These are phyloP conservation scores for Luidia sarsii DNA, from an alignment of 53 echinoderm and acorn worm genomes.

Conservation along the genomic window DNA sequence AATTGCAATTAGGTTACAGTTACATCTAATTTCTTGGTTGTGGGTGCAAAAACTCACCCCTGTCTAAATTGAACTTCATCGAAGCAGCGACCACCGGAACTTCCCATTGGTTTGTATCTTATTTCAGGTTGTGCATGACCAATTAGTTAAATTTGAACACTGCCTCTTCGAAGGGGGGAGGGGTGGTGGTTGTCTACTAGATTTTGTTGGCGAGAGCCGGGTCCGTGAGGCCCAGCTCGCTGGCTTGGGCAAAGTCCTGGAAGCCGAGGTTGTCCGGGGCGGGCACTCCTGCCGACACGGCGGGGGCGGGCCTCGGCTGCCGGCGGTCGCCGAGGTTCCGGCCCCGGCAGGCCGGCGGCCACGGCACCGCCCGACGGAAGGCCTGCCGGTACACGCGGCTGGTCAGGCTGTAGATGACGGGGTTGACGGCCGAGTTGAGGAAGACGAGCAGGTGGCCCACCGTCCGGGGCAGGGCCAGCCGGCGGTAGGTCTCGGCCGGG, in stretches of 20 bases:
- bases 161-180: no score
- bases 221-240: no score
- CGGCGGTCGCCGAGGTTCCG: neutral
- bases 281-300: neutral
- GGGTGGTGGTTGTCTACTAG: no score
- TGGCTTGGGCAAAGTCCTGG: neutral
- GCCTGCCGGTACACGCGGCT: slow-evolving; percentile 46
- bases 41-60: no score
- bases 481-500: neutral
- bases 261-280: neutral
- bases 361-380: neutral
- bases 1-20: no score
- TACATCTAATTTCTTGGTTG: no score
- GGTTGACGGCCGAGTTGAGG: slow-evolving; percentile 55
- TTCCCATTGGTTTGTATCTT: neutral
- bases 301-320: neutral
- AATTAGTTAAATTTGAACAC: no score
- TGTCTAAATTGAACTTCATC: no score
- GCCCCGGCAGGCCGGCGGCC: neutral
- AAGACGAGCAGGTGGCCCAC: slow-evolving; percentile 34
- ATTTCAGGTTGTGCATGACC: neutral
- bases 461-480: slow-evolving; percentile 8
- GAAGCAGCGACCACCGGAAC: no score
- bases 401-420: slow-evolving; percentile 48
- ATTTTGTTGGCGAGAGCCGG: no score